Evolutionary conservation across 1,140 invertebrate genomes (phyloP), one percentile per base, ranked within the genome.

Genomic region (Danaus plexippus): DNA sequence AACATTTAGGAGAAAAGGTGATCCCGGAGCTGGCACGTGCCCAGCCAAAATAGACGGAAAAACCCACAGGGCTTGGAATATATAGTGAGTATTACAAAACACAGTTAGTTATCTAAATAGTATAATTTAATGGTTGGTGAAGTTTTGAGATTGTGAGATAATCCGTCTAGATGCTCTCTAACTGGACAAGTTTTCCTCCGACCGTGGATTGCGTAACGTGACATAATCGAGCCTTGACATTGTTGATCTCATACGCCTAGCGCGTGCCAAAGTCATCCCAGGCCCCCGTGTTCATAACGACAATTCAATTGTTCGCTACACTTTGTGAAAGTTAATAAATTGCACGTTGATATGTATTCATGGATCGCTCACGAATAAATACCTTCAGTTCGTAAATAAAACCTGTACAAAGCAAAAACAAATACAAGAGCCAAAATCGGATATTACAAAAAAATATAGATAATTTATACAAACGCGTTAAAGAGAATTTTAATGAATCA

Each of bases 211-310:
- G 67, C 72, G 67, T 69, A 77, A 77, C 43, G 59, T 77, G 64
- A 78, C 75, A 76, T 76, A 83, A 78, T 61, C 58, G 54, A 63
- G 62, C 79, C 81, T 85, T 85, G 81, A 78, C 77, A 80, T 80
- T 85, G 78, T 77, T 80, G 68, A 74, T 73, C 69, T 75, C 73
- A 72, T 70, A 72, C 66, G 59, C 51, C 54, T 54, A 57, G 67
- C 61, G 61, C 64, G 66, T 71, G 72, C 68, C 72, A 71, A 69
- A 67, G 67, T 54, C 66, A 61, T 59, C 59, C 57, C 66, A 59
- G 54, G 47, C 22, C 22, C 7, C 22, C 22, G 22, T 32, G 22
- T 32, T 32, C 22, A 32, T 32, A 32, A 32, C 1, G 22, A 32
- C 22, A 7, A 32, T 32, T 7, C 22, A 32, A 32, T 32, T 32